Base-by-base conservation (phyloP, 2,888 invertebrate species). In the Chrysotoxum bicinctum region DNA sequence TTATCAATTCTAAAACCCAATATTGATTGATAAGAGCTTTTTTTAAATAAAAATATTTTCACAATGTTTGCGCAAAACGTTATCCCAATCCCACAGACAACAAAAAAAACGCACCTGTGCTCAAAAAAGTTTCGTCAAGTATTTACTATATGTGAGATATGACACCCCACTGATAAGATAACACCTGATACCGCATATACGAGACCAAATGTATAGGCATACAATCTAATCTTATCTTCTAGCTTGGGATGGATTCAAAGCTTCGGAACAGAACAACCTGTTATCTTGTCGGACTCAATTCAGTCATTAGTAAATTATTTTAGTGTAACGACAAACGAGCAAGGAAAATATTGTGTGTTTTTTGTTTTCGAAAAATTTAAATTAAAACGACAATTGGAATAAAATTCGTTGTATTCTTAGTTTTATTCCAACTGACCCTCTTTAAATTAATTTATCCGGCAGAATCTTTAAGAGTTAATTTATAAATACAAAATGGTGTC, bases 401-500 rank as follows among this genome's bases (percentile, higher is more conserved):
- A 62, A 45, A 14, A 32, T 69, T n/a, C n/a, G n/a, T n/a, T n/a
- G 14, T 0, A 48, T 45, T 16, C 3, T 43, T 43, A 8, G 1
- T 32, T 35, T 35, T 23, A 23, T 10, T 66, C 8, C 48, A 1
- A 48, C 48, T 66, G 26, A 64, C 64, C 35, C 30, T 64, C 50
- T 35, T n/a, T 26, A 0, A 10, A 14, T 40, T 40, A n/a, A 40
- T 64, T 56, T 54, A 37, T 48, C 21, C 26, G 26, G 43, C 54
- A 52, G 32, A 26, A 23, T 9, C 30, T 48, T 43, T 43, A 16
- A 16, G 1, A 16, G n/a, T 40, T 9, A 16, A 45, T 19, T 1
- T n/a, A 21, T 14, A 12, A 62, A 45, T 23, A 32, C 10, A 73
- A 93, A 93, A 96, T 96, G 96, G 96, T 96, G 91, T 95, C 96